Base-by-base conservation (phyloP, 1,140 invertebrate genomes). In the Scaptomyza hsui region DNA sequence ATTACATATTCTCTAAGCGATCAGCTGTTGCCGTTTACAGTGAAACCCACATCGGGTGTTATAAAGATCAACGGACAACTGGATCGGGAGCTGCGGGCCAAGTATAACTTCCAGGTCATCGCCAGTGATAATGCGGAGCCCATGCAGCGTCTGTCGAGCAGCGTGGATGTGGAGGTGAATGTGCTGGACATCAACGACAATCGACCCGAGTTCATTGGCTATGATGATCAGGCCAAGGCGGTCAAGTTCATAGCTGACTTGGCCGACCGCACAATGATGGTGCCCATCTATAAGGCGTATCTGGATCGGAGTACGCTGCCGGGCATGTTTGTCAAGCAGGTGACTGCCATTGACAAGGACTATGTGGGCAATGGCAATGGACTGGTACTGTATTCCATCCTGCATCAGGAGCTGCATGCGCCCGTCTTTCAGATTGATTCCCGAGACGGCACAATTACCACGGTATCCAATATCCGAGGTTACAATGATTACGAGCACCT, bases 301-400 rank as follows among this genome's bases (percentile, higher is more conserved):
- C 88, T 96, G 16, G 92, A 94, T 51, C 95, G 96, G 79, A 95
- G 95, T 80, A 93, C 93, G 10, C 93, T 94, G 1, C 92, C 95
- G 1, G 95, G 95, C 13, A 95, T 94, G 4, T 92, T 94, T 9
- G 94, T 97, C 0, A 93, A 93, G 2, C 93, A 93, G 90, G 94
- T 98, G 2, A 94, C 93, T 57, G 97, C 97, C 0, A 97, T 96
- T 45, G 97, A 98, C 92, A 94, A 94, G 0, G 97, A 98, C 89
- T 96, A 95, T 78, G 92, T 94, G 24, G 95, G 94, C 0, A 97
- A 97, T 83, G 96, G 96, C 39, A 97, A 97, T 80, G 96, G 96
- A 0, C 82, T 96, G n/a, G 93, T 97, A 1, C 82, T 96, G 0
- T 97, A 95, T 73, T 95, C 95, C 69, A 92, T 96, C 41, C 93